Evolutionary conservation across 1,140 invertebrate genomes (phyloP), one percentile per base, ranked within the genome.

Genomic region (Macrotrachela quadricornifera): DNA sequence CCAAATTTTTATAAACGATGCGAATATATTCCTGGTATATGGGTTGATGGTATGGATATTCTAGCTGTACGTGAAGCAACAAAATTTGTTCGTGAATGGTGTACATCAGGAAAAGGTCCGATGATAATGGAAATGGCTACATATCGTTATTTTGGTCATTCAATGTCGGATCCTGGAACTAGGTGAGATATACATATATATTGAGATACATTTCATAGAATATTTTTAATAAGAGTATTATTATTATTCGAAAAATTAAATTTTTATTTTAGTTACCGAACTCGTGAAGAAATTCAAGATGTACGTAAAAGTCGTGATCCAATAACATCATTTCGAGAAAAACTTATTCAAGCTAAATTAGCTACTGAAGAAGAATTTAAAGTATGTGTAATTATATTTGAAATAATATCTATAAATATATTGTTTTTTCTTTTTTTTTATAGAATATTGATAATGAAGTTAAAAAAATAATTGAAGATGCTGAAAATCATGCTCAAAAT

Each of bases 21-120:
- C 54, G 88, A 95, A 71, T 91, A 82, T 64, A 71, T 97, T 59
- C 91, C 91, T 56, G 92, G 92, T 44, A 72, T 83, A 45, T 78
- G 77, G 76, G 79, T 94, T 46, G 90, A 96, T 74, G 91, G 88
- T 58, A 96, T 96, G 91, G 90, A 96, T 71, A 79, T 96, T 1
- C 65, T 96, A 17, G 85, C 85, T 43, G 82, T 94, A 0, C 74
- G 79, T 59, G 85, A 91, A 73, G 86, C 84, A 11, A 80, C 82
- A 0, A 70, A 73, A 59, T 96, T 80, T 70, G 80, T 82, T 18
- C 77, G 81, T 44, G 78, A 90, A 8, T 76, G 82, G 65, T 83
- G 80, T 60, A 72, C 73, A 11, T 73, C 78, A 43, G 85, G 85
- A 15, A 86, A 82, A 72, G 88, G 88, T 0, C 88, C 88, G 0